Base-by-base conservation (phyloP, 1,140 invertebrate species). In the Hylyphantes graminicola region DNA sequence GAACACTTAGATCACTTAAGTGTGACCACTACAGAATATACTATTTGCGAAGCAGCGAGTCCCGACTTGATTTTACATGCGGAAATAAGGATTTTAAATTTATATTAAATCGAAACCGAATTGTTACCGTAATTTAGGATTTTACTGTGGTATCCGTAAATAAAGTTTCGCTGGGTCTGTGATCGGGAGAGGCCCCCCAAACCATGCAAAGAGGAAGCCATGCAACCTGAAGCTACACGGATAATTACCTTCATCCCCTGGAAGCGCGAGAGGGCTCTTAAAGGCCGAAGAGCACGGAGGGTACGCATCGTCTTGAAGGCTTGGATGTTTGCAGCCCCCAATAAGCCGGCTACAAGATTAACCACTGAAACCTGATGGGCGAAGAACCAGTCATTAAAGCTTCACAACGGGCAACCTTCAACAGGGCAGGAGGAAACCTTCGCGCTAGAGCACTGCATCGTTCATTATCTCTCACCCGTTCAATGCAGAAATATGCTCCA, bases 241-340 rank as follows among this genome's bases (percentile, higher is more conserved):
- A 76, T 81, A 94, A 94, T 92, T 96, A 97, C 96, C 94, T 96
- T 95, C 96, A 97, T 97, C 91, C 96, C 96, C 93, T 98, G 96
- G 95, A 97, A 96, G 92, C 96, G 93, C 92, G 96, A 96, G 95
- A 97, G 96, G 90, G 96, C 96, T 85, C 85, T 86, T 74, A 86
- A 83, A 80, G 85, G 85, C 63, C 87, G 78, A 91, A 97, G 93
- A 91, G 96, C 96, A 92, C 96, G 94, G 89, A 97, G 93, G 89
- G 96, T 97, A 94, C 96, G 92, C 96, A 97, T 97, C 90, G 96
- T 97, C 95, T 97, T 97, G 94, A 97, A 97, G 91, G 96, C 96
- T 93, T 97, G 96, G 93, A 97, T 97, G 91, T 96, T 95, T 90
- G 95, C 95, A 90, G 95, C 95, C 90, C 96, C 96, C 92, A 93